Conservation (phyloP, 2,113 vertebrate species). For the Isurus oxyrinchus region DNA sequence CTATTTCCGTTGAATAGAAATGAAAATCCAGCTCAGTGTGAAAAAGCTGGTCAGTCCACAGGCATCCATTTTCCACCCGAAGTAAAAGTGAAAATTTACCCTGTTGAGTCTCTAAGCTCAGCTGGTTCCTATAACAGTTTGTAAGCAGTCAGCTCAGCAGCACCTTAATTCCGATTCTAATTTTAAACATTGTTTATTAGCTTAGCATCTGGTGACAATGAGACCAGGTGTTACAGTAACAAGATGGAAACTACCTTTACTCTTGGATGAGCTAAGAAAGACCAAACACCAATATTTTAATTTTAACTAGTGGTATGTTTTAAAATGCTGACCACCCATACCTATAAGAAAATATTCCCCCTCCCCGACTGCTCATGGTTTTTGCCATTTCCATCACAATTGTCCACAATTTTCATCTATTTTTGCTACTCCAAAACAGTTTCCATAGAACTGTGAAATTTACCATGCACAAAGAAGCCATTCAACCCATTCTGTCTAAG, state of each 20-base stretch:
- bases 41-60: not conserved
- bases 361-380: not conserved
- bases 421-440: not conserved
- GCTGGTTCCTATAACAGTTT: not conserved
- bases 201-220: not conserved
- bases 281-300: not conserved
- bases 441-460: not conserved
- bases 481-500: not conserved
- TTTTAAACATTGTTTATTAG: conserved; percentile 29
- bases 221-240: not conserved
- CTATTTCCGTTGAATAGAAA: not conserved
- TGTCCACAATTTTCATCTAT: not conserved
- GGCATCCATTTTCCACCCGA: not conserved
- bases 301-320: not conserved
- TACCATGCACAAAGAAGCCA: not conserved
- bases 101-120: not conserved
- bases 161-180: not conserved
- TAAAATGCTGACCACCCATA: not conserved
- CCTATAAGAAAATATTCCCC: not conserved
- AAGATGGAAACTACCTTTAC: not conserved
- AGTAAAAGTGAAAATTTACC: not conserved
- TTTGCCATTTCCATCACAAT: not conserved
- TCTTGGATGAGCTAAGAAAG: not conserved
- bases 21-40: not conserved
- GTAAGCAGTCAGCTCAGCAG: not conserved